These are phyloP conservation scores for Drosophila kohkoa DNA, from an alignment of 1,140 invertebrate genomes.

Conservation along the genomic window DNA sequence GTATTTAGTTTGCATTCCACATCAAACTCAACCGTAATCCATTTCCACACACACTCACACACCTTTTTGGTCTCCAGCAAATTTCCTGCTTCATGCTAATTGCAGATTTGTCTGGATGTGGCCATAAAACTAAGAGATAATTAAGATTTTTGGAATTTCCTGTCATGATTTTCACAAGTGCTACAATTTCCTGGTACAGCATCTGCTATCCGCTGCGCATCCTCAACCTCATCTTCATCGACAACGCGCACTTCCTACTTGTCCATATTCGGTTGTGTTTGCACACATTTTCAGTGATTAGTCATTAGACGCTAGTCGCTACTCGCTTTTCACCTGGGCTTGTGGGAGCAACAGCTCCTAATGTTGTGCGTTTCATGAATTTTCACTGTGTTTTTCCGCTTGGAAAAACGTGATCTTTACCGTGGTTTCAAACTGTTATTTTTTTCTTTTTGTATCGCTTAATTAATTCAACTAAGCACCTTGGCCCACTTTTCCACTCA, in stretches of 20 bases:
- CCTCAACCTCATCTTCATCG: slow-evolving; percentile 25
- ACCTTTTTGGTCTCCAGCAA: background rate
- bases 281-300: slow-evolving; percentile 60
- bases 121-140: slow-evolving; percentile 40
- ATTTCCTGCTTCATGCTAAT: slow-evolving; percentile 43
- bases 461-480: slow-evolving; percentile 79
- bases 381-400: slow-evolving; percentile 69
- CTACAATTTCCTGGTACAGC: slow-evolving; percentile 61
- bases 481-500: slow-evolving; percentile 73
- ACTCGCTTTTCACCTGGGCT: slow-evolving; percentile 60
- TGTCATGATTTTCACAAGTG: slow-evolving; percentile 57
- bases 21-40: slow-evolving; percentile 20
- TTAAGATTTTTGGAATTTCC: slow-evolving; percentile 75
- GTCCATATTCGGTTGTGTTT: slow-evolving; percentile 49
- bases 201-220: slow-evolving; percentile 37
- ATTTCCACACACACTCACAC: slow-evolving; percentile 13
- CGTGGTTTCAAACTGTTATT: slow-evolving; percentile 21
- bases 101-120: slow-evolving; percentile 21
- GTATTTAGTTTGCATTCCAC: background rate
- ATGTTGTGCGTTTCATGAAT: slow-evolving; percentile 43
- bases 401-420: slow-evolving; percentile 64
- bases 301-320: slow-evolving; percentile 58
- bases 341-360: background rate
- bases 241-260: slow-evolving; percentile 44
- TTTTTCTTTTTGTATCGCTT: slow-evolving; percentile 45